phyloP scores from a whole-genome alignment of 2,797 vertebrate genomes.

The Paramormyrops hopkinsi region DNA sequence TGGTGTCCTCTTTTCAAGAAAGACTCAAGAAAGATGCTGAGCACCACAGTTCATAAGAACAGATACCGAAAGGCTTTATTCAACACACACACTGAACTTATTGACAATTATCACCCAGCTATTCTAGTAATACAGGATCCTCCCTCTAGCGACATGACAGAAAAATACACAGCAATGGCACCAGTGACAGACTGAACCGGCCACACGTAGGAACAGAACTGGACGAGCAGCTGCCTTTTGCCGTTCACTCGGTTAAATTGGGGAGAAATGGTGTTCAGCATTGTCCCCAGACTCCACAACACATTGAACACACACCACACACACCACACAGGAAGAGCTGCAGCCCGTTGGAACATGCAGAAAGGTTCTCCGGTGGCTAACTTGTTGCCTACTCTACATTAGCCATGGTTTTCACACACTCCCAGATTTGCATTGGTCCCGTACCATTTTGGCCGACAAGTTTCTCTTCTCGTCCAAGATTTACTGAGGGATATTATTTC shows the following conservation, averaged over 20 bases:
- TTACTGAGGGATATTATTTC: neutral
- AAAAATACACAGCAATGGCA: neutral
- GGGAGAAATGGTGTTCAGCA: neutral
- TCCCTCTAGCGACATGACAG: neutral
- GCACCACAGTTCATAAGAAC: neutral
- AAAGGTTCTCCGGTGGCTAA: neutral
- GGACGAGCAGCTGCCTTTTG: neutral
- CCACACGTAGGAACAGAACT: neutral
- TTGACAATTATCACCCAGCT: neutral
- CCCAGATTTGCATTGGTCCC: neutral
- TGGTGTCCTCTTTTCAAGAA: neutral
- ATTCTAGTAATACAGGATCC: neutral
- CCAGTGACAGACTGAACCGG: neutral
- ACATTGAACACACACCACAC: neutral
- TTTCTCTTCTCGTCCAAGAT: neutral
- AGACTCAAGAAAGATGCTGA: neutral
- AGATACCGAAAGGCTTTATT: constrained; percentile 3
- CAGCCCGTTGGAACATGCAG: neutral
- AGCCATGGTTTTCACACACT: neutral
- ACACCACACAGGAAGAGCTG: constrained; percentile 1
- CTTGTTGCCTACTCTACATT: neutral
- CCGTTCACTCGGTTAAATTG: neutral
- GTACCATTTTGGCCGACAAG: neutral
- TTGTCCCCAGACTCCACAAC: neutral
- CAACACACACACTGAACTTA: neutral